Base-by-base conservation (phyloP, 2,797 vertebrate species). In the Acrossocheilus wenchowensis region DNA sequence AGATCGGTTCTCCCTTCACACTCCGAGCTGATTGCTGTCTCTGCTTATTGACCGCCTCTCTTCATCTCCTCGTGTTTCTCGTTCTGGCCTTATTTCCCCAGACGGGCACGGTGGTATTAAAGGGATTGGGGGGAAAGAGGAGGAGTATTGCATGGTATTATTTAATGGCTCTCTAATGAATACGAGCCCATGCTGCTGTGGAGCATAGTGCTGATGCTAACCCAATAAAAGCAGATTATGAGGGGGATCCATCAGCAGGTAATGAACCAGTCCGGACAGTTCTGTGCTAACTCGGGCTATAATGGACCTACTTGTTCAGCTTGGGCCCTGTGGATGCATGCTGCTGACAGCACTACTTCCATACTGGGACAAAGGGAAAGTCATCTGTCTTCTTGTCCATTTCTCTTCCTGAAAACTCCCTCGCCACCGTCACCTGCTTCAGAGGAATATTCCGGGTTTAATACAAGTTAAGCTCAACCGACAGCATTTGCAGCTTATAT, bases 261-360 rank as follows among this genome's bases (percentile, higher is more conserved):
- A 82, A 90, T 89, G 87, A 34, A 90, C 74, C 89, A 89, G 72
- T 90, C 93, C 90, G 91, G 82, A 92, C 88, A 88, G 87, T 82
- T 87, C 2, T 10, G 34, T 92, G 92, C 90, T 85, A 77, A 90
- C 79, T 69, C 89, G 54, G 81, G 87, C 71, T 91, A 5, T 91
- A 91, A 90, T 86, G 90, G 87, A 71, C 90, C 87, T 73, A 87
- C 92, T 92, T 92, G 81, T 91, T 93, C 92, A 81, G 41, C 82
- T 60, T 77, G 88, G 86, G 84, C 87, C 93, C 92, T 50, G 81
- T 89, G 82, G 90, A 86, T 30, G 39, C 39, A 8, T 87, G 54
- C 85, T 73, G 86, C 90, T 92, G 86, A 89, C 91, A 87, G 72
- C 90, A 88, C 91, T 75, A 87, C 86, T 89, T 93, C 89, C 91